A percentile compares a stretch with the other conserved stretches of the same genome.
These are phyloP conservation scores for Stegophylla sp. DNA, from an alignment of 2,888 invertebrate species.

Conservation along the genomic window DNA sequence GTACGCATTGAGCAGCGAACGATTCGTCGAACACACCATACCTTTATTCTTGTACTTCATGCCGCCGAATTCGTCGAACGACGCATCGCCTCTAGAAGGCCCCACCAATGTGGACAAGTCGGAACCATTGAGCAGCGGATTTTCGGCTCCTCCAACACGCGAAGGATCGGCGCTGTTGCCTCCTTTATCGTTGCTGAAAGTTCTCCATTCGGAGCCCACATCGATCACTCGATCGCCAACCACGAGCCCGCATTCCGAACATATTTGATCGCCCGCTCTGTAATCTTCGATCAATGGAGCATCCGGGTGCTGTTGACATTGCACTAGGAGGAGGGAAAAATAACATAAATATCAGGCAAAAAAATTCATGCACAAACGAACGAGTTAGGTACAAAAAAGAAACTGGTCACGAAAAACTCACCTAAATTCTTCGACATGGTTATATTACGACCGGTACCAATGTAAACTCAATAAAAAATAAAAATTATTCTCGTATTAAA, in stretches of 20 bases:
- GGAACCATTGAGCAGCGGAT: constrained; percentile 91
- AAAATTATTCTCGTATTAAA: too few species aligned
- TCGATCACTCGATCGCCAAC: constrained; percentile 99
- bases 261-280: constrained; percentile 98
- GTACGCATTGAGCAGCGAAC: constrained; percentile 74
- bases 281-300: constrained; percentile 92
- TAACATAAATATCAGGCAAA: not conserved
- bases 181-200: constrained; percentile 97
- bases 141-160: constrained; percentile 99
- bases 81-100: constrained; percentile 76
- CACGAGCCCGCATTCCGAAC: constrained; percentile 98
- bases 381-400: not conserved
- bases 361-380: not conserved
- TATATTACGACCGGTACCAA: not conserved
- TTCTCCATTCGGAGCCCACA: constrained; percentile 99
- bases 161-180: constrained; percentile 79
- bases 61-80: constrained; percentile 84
- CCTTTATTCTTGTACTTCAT: constrained; percentile 73
- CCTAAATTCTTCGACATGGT: constrained; percentile 48
- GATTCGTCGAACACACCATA: constrained; percentile 66
- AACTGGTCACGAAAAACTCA: not conserved
- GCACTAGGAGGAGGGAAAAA: constrained; percentile 8
- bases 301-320: constrained; percentile 92
- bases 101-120: constrained; percentile 97
- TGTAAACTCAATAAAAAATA: too few species aligned